These are phyloP conservation scores for Xiphias gladius DNA, from an alignment of 2,113 vertebrate genomes.

Conservation along the genomic window DNA sequence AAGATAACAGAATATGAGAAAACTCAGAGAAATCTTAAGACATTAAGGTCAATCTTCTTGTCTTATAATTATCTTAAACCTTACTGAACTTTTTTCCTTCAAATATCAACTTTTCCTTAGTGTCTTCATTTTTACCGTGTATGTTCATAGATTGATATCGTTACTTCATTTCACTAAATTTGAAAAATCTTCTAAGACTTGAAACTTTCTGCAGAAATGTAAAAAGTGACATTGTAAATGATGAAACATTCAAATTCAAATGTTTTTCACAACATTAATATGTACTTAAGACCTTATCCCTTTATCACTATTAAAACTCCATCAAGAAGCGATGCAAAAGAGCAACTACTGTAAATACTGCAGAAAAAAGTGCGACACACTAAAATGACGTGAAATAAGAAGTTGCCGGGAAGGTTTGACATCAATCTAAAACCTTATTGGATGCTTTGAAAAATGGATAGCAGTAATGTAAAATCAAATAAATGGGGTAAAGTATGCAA, in stretches of 20 bases:
- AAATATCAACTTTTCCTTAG: too few relatives aligned
- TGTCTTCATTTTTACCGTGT: background rate
- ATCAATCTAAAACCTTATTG: background rate
- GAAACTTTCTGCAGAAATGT: too few relatives aligned
- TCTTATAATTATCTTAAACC: background rate
- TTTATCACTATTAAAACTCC: background rate
- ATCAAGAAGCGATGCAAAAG: background rate
- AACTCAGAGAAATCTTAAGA: background rate
- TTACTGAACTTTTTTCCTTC: too few relatives aligned
- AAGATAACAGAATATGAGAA: background rate
- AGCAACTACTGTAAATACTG: background rate
- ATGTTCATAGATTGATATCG: too few relatives aligned
- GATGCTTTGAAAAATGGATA: background rate
- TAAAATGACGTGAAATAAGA: background rate
- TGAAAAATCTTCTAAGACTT: too few relatives aligned
- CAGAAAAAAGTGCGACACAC: background rate
- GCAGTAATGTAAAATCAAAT: background rate
- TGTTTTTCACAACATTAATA: background rate
- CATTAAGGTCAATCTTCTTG: background rate
- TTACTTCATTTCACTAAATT: too few relatives aligned
- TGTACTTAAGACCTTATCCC: background rate
- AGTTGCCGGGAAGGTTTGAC: background rate
- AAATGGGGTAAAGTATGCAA: background rate
- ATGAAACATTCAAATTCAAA: background rate
- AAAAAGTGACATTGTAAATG: too few relatives aligned